Evolutionary conservation across 2,888 invertebrate species (phyloP), one percentile per base, ranked within the genome.

Genomic region (Pyrocoelia pectoralis): DNA sequence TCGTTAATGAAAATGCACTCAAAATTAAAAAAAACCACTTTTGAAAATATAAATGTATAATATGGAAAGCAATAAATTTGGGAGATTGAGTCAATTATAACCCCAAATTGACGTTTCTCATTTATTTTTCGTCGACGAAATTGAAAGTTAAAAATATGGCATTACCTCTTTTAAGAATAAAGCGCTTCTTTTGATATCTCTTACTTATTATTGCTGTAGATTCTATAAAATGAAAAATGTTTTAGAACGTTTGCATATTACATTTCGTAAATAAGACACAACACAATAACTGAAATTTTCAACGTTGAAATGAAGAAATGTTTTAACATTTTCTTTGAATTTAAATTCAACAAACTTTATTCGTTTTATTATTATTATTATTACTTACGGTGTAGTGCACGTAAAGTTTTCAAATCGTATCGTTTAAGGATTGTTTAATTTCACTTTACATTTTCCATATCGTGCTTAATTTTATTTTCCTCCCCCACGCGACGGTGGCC

Each of bases 41-140:
- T n/a, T n/a, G n/a, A n/a, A n/a, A n/a, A n/a, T n/a, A n/a, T n/a
- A n/a, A n/a, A n/a, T n/a, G n/a, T n/a, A n/a, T n/a, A n/a, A n/a
- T n/a, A n/a, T n/a, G n/a, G n/a, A n/a, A n/a, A n/a, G n/a, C n/a
- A n/a, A n/a, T n/a, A n/a, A n/a, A n/a, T n/a, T n/a, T n/a, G n/a
- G n/a, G n/a, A n/a, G n/a, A n/a, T n/a, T n/a, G n/a, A 24, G 24
- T 5, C 3, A 24, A 24, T 24, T 24, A 48, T 28, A 18, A 38
- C 54, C n/a, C n/a, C n/a, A n/a, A n/a, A n/a, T n/a, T n/a, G n/a
- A 53, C 56, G 29, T 43, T 12, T 13, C 12, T 38, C 12, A 38
- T 38, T 38, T 38, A 38, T 13, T 38, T 38, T 38, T 13, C 38
- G 3, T 38, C 15, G 15, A 12, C 13, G 14, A 43, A n/a, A 14